Evolutionary conservation across 2,888 invertebrate genomes (phyloP).

Genomic region (Sialis fuliginosa): DNA sequence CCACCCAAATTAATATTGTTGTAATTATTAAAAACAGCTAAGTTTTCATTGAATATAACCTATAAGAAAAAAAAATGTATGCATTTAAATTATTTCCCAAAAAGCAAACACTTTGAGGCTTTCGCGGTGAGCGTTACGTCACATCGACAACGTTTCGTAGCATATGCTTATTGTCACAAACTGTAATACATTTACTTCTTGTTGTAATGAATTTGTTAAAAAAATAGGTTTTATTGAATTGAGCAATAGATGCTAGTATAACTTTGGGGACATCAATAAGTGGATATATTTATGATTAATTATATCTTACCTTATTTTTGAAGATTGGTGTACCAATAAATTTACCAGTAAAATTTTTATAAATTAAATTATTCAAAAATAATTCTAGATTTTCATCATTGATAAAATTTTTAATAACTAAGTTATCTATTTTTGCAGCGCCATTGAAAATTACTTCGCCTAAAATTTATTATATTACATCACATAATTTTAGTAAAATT

Average conservation of each 20-base stretch:
- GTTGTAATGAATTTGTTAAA: no score
- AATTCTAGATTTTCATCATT: conserved; percentile 15
- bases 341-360: conserved; percentile 13
- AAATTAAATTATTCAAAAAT: conserved; percentile 16
- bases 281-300: background rate
- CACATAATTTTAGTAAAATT: no score
- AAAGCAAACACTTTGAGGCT: no score
- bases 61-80: conserved; percentile 10
- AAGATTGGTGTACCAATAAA: conserved; percentile 15
- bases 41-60: conserved; percentile 18
- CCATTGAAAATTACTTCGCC: conserved; percentile 19
- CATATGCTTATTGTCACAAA: no score
- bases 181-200: no score
- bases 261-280: no score
- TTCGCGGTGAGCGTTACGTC: no score
- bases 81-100: no score
- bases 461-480: conserved; percentile 10
- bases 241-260: no score
- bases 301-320: conserved; percentile 13
- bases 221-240: no score
- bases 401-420: conserved; percentile 15
- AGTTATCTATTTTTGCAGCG: conserved; percentile 14
- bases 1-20: conserved; percentile 21
- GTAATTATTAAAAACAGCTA: conserved; percentile 14
- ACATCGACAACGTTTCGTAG: no score